phyloP scores from a whole-genome alignment of 2,797 vertebrate species.

The Apogon hyalosoma region DNA sequence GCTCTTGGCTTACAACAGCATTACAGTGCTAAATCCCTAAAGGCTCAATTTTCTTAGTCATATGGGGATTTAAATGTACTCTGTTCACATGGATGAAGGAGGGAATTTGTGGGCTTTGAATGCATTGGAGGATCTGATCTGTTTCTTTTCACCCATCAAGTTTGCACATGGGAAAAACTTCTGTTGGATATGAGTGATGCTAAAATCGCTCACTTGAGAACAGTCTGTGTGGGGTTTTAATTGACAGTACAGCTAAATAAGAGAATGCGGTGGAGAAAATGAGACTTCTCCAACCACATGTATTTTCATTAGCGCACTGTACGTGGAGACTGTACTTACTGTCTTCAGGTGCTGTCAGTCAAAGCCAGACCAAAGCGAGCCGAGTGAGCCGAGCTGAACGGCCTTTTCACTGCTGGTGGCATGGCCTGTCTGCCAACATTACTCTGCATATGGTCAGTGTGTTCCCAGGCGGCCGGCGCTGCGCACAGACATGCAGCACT shows the following conservation, averaged over 20 bases:
- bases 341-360: conserved; percentile 51
- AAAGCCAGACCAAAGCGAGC: conserved; percentile 28
- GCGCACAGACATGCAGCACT: conserved; percentile 56
- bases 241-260: conserved; percentile 48
- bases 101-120: conserved; percentile 38
- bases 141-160: conserved; percentile 39
- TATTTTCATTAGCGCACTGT: conserved; percentile 53
- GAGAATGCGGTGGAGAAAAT: conserved; percentile 38
- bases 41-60: conserved; percentile 61
- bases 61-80: conserved; percentile 62
- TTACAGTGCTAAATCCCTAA: conserved; percentile 61
- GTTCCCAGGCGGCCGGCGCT: conserved; percentile 66
- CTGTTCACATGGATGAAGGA: conserved; percentile 55
- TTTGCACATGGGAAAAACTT: conserved; percentile 24
- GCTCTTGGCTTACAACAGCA: conserved; percentile 58
- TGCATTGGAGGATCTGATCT: conserved; percentile 44
- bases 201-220: conserved; percentile 48
- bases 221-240: conserved; percentile 51
- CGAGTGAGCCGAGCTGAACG: conserved; percentile 65
- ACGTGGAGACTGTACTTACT: conserved; percentile 18
- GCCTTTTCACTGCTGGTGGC: conserved; percentile 72
- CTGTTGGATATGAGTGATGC: conserved; percentile 22
- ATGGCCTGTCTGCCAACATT: conserved; percentile 67
- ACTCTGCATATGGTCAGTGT: conserved; percentile 79
- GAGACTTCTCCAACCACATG: conserved; percentile 29